Base-by-base conservation (phyloP, 2,113 vertebrate species). In the Corapipo altera region DNA sequence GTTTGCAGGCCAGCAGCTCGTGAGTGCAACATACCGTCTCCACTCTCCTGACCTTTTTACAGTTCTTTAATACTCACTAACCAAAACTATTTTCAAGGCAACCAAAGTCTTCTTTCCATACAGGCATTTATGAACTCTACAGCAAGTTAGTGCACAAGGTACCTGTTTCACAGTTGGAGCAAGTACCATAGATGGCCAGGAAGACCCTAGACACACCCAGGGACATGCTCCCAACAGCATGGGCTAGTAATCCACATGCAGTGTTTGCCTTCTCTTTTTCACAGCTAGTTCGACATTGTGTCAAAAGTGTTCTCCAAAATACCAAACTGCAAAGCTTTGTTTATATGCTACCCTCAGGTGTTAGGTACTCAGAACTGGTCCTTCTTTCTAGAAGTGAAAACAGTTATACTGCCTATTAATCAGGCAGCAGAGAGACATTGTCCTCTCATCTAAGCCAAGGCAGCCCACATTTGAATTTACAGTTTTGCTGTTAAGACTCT, bases 41-140 rank as follows among this genome's bases (percentile, higher is more conserved):
- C 39, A 37, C 21, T 35, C 39, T 52, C 58, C 39, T 33, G 13
- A 19, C 4, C 21, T 52, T 39, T 70, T 61, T 66, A 62, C 80
- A 37, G 16, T 43, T 61, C 35, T 61, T 76, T 43, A 54, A 17
- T 43, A 35, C 18, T 73, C 37, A 23, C 33, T 58, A 71, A 49
- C 14, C 27, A 85, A 35, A 80, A 59, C n/a, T 35, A 49, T 52
- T 59, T 72, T 49, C 58, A 77, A 72, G 58, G n/a, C 33, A 89
- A 81, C 18, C 7, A 57, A 27, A 19, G 21, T 37, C 13, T 51
- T 71, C 19, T 52, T 76, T 22, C 62, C 5, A 1, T 65, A 30
- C 2, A 1, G 61, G 15, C 0, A 1, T 23, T 28, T 18, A 54
- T 48, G 58, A 65, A 65, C n/a, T 33, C 26, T 48, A 20, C 22